These are phyloP conservation scores for Nematostella vectensis DNA, from an alignment of 92 coral and sea anemone genomes.

Conservation along the genomic window DNA sequence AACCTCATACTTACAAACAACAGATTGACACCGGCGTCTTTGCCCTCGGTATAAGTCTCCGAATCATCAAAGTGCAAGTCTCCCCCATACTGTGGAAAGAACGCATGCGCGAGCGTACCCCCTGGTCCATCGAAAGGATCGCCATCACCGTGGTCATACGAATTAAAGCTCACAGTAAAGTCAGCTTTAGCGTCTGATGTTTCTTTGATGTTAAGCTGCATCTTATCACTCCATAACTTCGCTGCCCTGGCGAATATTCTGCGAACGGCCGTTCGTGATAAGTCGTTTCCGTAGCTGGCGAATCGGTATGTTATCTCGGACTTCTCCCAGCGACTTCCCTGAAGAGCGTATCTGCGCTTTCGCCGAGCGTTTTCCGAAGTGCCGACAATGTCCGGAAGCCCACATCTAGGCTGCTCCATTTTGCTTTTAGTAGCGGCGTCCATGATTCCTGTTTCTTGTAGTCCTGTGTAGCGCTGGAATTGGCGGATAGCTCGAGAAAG, in stretches of 20 bases:
- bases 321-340: conserved; percentile 45
- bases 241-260: conserved; percentile 20
- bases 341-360: conserved; percentile 38
- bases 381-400: conserved; percentile 37
- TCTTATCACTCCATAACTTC: conserved; percentile 20
- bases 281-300: conserved; percentile 15
- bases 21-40: background rate
- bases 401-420: conserved; percentile 38
- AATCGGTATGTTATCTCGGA: conserved; percentile 13
- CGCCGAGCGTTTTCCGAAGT: conserved; percentile 22
- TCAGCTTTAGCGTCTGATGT: conserved; percentile 8
- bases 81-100: conserved; percentile 44
- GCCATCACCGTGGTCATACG: conserved; percentile 25
- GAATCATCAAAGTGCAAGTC: conserved; percentile 48
- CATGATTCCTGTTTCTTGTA: conserved; percentile 38
- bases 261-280: conserved; percentile 7
- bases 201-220: conserved; percentile 24
- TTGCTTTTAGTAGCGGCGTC: conserved; percentile 18
- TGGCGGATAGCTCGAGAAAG: conserved; percentile 37
- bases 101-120: conserved; percentile 55
- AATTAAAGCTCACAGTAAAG: conserved; percentile 17
- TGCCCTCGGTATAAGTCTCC: conserved; percentile 24
- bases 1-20: conserved; percentile 4
- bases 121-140: conserved; percentile 57
- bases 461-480: conserved; percentile 52